Base-by-base conservation (phyloP, 2,113 vertebrate genomes). In the Gallinago media region DNA sequence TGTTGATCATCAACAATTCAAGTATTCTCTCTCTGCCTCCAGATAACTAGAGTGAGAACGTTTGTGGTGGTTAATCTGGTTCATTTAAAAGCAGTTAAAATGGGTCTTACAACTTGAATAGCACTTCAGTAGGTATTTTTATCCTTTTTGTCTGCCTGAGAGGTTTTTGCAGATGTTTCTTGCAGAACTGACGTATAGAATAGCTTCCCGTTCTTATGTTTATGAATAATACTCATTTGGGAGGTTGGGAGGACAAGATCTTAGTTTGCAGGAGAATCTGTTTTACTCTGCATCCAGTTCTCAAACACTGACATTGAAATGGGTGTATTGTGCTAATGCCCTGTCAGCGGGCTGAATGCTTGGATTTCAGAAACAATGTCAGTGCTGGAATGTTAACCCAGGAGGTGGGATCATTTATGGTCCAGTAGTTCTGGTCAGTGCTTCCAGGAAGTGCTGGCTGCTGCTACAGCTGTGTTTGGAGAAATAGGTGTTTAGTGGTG, bases 1-100 rank as follows among this genome's bases (percentile, higher is more conserved):
- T 36, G 27, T 4, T 65, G 31, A 7, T 58, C 58, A 29, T 10
- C 32, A 52, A 0, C 7, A 5, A 0, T 0, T 36, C 40, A 71
- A 54, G 67, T 19, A 7, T 90, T 76, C n/a, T 36, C 5, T 44
- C 36, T 70, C 46, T 94, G 63, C 54, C 32, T 77, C 38, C 34
- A 78, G 26, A 23, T 52, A 62, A 5, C 32, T 36, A 36, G 36
- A 36, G 36, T 36, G 36, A 36, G 36, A 36, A 36, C 36, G 36
- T 36, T 36, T 36, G 36, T 36, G 36, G 36, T 36, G 36, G 52
- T 68, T 56, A n/a, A 34, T 68, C 49, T 42, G 40, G 36, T 44
- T 91, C 19, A 70, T 65, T 87, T 66, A 56, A 63, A 72, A 89
- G 11, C 38, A 59, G 7, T 86, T 81, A 29, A 80, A 55, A 29